Evolutionary conservation across 2,113 vertebrate genomes (phyloP).

Genomic region (Sander vitreus): DNA sequence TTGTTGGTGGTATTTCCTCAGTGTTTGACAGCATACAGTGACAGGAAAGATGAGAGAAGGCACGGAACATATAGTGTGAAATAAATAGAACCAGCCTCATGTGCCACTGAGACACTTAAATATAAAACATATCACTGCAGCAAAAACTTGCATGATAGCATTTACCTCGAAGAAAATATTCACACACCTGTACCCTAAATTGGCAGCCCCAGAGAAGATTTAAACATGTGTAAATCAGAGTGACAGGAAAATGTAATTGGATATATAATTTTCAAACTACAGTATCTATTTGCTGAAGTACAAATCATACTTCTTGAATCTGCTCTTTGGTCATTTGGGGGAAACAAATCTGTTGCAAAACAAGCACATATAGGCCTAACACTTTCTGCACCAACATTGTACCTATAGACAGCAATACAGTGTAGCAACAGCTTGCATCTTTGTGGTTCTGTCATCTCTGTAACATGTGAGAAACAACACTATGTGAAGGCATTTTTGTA

Average conservation of each 20-base stretch:
- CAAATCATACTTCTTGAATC: background rate
- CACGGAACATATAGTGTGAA: conserved; percentile 7
- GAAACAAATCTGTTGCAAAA: background rate
- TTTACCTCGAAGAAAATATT: background rate
- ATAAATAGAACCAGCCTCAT: background rate
- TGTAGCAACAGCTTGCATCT: no score
- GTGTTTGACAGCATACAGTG: conserved; percentile 28
- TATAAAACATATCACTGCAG: conserved; percentile 19
- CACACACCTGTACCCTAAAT: conserved; percentile 11
- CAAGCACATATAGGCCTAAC: no score
- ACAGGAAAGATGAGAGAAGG: conserved; percentile 31
- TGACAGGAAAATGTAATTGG: background rate
- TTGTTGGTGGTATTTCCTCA: conserved; percentile 42
- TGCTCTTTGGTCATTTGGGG: background rate
- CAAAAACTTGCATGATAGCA: background rate
- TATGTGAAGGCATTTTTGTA: conserved; percentile 25
- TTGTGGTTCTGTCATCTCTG: no score
- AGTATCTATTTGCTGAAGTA: background rate
- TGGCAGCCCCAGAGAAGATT: background rate
- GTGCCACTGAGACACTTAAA: background rate
- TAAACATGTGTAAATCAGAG: background rate
- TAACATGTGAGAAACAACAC: no score
- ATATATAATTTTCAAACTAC: background rate
- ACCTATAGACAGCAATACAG: no score
- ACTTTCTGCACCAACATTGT: no score